phyloP scores from a whole-genome alignment of 2,113 vertebrate species.

The Cryptotis parvus region DNA sequence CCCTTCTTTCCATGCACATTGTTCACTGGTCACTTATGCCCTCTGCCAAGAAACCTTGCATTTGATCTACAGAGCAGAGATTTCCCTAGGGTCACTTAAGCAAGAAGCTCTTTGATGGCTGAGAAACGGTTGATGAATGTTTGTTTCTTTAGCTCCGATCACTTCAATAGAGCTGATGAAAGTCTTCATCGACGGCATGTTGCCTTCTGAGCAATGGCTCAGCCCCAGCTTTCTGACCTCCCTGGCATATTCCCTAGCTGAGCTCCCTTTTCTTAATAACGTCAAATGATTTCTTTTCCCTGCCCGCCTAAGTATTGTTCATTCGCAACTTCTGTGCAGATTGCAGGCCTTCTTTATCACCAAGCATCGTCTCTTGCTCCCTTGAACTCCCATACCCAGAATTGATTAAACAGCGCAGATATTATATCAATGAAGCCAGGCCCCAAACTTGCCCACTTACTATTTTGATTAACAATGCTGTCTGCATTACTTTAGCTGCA shows the following conservation, averaged over 20 bases:
- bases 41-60: no score
- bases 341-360: neutral
- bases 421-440: accelerated
- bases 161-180: neutral
- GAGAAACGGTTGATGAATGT: neutral
- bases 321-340: neutral
- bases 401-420: accelerated
- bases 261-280: no score
- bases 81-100: neutral
- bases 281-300: neutral
- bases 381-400: neutral
- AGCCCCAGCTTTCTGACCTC: neutral
- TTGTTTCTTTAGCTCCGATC: neutral
- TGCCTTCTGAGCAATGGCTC: neutral
- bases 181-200: neutral
- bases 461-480: neutral
- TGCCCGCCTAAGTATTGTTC: neutral
- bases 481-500: neutral
- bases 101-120: neutral
- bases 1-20: neutral
- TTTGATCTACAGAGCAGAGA: neutral
- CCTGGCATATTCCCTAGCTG: accelerated
- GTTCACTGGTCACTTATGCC: neutral
- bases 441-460: neutral
- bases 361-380: neutral